Base-by-base conservation (phyloP, 30 jellyfish, hydroid and myxozoan species). In the Catostylus mosaicus region DNA sequence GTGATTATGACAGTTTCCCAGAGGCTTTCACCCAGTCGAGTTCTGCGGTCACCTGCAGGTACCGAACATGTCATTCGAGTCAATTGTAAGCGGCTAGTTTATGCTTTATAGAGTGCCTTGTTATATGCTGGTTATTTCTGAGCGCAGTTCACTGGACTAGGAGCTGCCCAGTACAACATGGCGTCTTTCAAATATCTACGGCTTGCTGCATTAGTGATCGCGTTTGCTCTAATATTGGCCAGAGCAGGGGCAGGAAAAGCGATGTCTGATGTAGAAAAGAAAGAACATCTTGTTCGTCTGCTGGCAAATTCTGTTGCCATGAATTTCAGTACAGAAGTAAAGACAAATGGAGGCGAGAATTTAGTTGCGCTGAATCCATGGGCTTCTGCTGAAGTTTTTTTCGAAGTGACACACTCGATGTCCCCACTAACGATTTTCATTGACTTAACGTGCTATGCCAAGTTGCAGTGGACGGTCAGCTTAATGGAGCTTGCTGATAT, bases 1-100 rank as follows among this genome's bases (percentile, higher is more conserved):
- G 38, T 47, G 77, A 62, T 76, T 76, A 56, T 30, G 78, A 27
- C 56, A 76, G 56, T 36, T 74, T 74, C 74, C 75, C 73, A 74
- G 77, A 54, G 75, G 60, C 63, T 78, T 37, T 61, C 72, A 68
- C 78, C 88, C 78, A 34, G 71, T 59, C 57, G 19, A 76, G 51
- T 59, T 43, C 65, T 76, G 88, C 78, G 88, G 88, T 76, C 50
- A 29, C 71, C 72, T 76, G 88, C 88, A 76, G 88, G 88, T 76
- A 76, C 75, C 56, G 46, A 35, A 37, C 57, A 50, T 36, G 88
- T 76, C 88, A 76, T 26, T 68, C 59, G 38, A 19, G 26, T 76
- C 77, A 76, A 76, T 76, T 56, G 88, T 76, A 76, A 76, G 59
- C 88, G 84, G 43, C 60, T 43, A 0, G 35, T 36, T 20, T 68